Base-by-base conservation (phyloP, 2,888 invertebrate species). In the Parthenolecanium corni region DNA sequence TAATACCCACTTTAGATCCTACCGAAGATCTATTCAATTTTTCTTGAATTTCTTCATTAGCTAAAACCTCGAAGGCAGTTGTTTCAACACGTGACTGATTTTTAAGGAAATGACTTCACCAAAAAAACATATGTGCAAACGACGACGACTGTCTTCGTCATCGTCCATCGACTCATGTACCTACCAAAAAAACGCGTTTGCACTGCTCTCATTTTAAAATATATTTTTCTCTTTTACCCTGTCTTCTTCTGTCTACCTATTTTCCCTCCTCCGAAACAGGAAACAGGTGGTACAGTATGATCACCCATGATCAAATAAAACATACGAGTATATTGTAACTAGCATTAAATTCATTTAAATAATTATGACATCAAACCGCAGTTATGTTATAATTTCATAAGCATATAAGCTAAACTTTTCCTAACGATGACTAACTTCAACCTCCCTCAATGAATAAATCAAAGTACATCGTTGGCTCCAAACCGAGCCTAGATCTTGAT, bases 71-170 rank as follows among this genome's bases (percentile, higher is more conserved):
- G 31, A 16, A 46, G 57, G 46, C 57, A 57, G 57, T 57, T 57
- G 57, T 57, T 57, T 57, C 21, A 57, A 44, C 57, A 57, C 57
- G 57, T 57, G 57, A 57, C 46, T 57, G 57, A 57, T 57, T 57
- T 57, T 57, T 23, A 46, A 57, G 57, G 57, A 57, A 57, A 57
- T 57, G 57, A 57, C 46, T 46, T 25, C 24, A 38, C 23, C 36
- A 25, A 24, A 57, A n/a, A 38, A 57, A 57, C 57, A 57, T 44
- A 57, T 57, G 57, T 46, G 57, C 18, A 24, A 25, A 44, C 25
- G 24, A 44, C 44, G 21, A 20, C 44, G 44, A 42, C 44, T 16
- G 44, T 42, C 31, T 6, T 31, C 31, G 31, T 31, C 31, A 31
- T 31, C 31, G 31, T 31, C 31, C 9, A 31, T 31, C 31, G 31